Evolutionary conservation across 2,113 vertebrate species (phyloP).

Genomic region (Pterocles orientalis): DNA sequence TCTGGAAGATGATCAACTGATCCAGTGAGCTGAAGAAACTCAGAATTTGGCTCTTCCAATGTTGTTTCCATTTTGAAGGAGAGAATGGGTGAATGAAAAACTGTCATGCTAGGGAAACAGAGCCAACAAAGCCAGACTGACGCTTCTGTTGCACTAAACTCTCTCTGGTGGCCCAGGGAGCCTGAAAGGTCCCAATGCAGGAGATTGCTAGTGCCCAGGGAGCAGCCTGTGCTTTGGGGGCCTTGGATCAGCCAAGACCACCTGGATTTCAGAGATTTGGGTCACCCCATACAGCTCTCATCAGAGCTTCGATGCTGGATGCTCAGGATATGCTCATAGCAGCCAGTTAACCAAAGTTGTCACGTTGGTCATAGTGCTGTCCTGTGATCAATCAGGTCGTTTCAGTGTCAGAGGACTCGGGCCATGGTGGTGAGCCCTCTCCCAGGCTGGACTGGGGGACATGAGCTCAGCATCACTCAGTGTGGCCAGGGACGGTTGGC

Average conservation of each 20-base stretch:
- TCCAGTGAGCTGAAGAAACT: background rate
- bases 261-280: background rate
- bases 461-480: background rate
- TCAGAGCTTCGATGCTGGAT: background rate
- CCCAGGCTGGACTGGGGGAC: background rate
- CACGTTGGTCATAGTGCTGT: background rate
- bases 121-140: background rate
- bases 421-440: background rate
- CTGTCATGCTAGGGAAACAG: background rate
- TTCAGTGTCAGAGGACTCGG: background rate
- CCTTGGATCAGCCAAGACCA: background rate
- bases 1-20: background rate
- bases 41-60: background rate
- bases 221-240: background rate
- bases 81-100: background rate
- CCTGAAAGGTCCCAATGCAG: background rate
- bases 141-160: background rate
- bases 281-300: background rate
- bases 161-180: background rate
- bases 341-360: background rate
- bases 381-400: fast-evolving
- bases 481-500: background rate
- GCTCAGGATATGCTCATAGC: background rate
- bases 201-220: background rate
- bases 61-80: background rate